Conservation (phyloP, 53 echinoderm and acorn worm species). For the Hippasteria phrygiana region DNA sequence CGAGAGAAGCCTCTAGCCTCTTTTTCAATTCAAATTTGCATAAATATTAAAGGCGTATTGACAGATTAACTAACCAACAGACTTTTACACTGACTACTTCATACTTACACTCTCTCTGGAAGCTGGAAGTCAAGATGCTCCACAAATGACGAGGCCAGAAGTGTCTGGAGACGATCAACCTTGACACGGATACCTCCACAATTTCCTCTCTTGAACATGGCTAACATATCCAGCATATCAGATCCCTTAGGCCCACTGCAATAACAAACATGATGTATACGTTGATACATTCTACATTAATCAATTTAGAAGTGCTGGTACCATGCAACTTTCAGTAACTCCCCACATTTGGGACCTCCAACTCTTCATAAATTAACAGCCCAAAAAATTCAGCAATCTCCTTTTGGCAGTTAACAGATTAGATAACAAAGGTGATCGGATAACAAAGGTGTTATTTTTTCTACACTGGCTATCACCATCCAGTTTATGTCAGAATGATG, state of each 20-base stretch:
- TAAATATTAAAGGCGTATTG: too few species aligned
- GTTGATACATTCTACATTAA: background rate
- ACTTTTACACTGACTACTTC: background rate
- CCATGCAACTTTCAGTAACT: too few species aligned
- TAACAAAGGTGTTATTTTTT: too few species aligned
- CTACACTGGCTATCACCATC: too few species aligned
- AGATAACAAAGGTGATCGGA: too few species aligned
- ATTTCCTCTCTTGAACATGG: conserved; percentile 84
- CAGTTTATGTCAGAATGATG: too few species aligned
- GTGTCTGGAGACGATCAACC: conserved; percentile 89
- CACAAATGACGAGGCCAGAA: conserved; percentile 89
- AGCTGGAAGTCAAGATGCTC: conserved; percentile 97
- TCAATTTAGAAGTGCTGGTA: background rate
- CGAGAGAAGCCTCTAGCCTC: too few species aligned
- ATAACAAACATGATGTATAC: background rate
- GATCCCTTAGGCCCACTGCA: conserved; percentile 83
- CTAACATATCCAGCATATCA: conserved; percentile 93
- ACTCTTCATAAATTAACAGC: too few species aligned
- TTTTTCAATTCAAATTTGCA: too few species aligned
- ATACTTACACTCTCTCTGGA: conserved; percentile 82
- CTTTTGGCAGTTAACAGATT: too few species aligned
- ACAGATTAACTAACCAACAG: background rate
- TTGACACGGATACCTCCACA: conserved; percentile 85
- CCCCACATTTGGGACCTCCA: too few species aligned
- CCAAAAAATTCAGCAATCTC: too few species aligned